Base-by-base conservation (phyloP, 2,113 vertebrate species). In the Nestor notabilis region DNA sequence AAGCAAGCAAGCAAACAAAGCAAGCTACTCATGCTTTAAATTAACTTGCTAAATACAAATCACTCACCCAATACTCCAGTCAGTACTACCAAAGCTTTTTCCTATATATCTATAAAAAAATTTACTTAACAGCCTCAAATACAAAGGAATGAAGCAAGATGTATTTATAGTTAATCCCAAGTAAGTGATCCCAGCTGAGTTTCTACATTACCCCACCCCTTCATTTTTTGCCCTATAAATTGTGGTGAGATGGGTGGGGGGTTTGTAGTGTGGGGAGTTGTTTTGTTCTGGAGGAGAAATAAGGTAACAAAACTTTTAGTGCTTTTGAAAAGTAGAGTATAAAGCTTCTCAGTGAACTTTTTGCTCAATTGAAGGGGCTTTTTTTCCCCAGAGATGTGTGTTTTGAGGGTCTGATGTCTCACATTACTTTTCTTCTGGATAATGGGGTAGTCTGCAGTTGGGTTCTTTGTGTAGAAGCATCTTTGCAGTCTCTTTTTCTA, bases 301-400 rank as follows among this genome's bases (percentile, higher is more conserved):
- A 5, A 55, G 29, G 4, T 53, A 29, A 28, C 18, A 6, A 9
- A 17, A 0, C 9, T 18, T 27, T 17, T 39, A 5, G n/a, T 78
- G 5, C 33, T 79, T 83, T 53, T 6, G 9, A 15, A 8, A 61
- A 10, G 4, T n/a, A n/a, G n/a, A n/a, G n/a, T n/a, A n/a, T n/a
- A n/a, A n/a, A n/a, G n/a, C n/a, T n/a, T n/a, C n/a, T n/a, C n/a
- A 28, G 9, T 37, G 2, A 7, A 13, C 1, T 0, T 61, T 71
- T 61, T 46, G 2, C 2, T 46, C 3, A 7, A 0, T 5, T 35
- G 13, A 61, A 41, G 8, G 56, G 1, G 10, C 10, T 86, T 50
- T 66, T 7, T 18, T 68, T 68, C 43, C 28, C 28, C 58, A 33
- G 37, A 52, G 44, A 24, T 31, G 5, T 5, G 5, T 25, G 14